Percentiles rank a stretch among this genome's conserved stretches.
Conservation (phyloP, 2,888 invertebrate species). For the Heliconius hortense region DNA sequence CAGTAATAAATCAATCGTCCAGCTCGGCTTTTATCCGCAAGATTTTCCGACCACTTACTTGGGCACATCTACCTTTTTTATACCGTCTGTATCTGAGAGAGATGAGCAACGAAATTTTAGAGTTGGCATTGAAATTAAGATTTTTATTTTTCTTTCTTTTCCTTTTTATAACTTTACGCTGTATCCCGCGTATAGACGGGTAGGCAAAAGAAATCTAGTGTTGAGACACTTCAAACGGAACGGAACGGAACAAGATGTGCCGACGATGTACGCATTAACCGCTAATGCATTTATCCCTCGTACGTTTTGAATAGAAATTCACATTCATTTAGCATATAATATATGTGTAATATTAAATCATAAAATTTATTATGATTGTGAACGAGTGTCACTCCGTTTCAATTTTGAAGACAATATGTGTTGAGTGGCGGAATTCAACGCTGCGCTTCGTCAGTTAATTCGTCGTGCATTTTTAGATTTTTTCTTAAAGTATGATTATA, state of each 20-base stretch:
- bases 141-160: too few relatives aligned
- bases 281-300: background rate
- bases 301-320: too few relatives aligned
- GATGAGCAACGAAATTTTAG: conserved; percentile 5
- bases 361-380: too few relatives aligned
- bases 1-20: conserved; percentile 44
- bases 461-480: too few relatives aligned
- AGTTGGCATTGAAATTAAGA: background rate
- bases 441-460: too few relatives aligned
- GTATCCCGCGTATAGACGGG: background rate
- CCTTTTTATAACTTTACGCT: background rate
- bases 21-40: conserved; percentile 40
- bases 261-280: conserved; percentile 10
- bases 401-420: background rate
- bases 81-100: conserved; percentile 32
- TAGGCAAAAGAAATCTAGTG: background rate
- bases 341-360: too few relatives aligned
- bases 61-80: conserved; percentile 38
- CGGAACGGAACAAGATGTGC: conserved; percentile 28
- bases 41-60: conserved; percentile 39
- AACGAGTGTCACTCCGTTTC: too few relatives aligned
- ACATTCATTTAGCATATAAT: too few relatives aligned
- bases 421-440: too few relatives aligned
- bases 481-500: too few relatives aligned
- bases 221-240: background rate